These are phyloP conservation scores for Drosophila pandora DNA, from an alignment of 1,140 invertebrate genomes.

Conservation along the genomic window DNA sequence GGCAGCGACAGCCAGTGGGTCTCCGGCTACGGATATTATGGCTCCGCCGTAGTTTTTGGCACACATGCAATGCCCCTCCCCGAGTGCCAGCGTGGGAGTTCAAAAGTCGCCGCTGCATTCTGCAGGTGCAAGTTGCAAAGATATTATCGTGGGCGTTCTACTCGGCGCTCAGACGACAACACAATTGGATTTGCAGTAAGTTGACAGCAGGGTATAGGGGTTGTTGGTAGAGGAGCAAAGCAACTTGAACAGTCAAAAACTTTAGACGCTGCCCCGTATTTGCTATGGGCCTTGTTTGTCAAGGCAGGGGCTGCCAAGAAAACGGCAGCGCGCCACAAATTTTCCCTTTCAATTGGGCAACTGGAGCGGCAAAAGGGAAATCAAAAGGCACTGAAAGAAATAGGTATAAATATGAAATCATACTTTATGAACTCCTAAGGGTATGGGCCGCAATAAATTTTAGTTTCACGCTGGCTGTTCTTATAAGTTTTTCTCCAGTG, in stretches of 20 bases:
- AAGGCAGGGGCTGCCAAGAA: slow-evolving; percentile 69
- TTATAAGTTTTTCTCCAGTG: not conserved
- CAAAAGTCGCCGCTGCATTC: slow-evolving; percentile 46
- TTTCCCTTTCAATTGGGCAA: slow-evolving; percentile 70
- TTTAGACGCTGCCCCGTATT: slow-evolving; percentile 40
- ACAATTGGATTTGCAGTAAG: slow-evolving; percentile 45
- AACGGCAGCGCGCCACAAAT: slow-evolving; percentile 60
- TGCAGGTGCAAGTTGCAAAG: slow-evolving; percentile 59
- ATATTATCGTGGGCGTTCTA: slow-evolving; percentile 54
- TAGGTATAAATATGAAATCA: not conserved
- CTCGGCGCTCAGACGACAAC: slow-evolving; percentile 44
- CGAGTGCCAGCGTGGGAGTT: slow-evolving; percentile 54
- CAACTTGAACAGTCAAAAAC: slow-evolving; percentile 62
- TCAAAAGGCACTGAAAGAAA: slow-evolving; percentile 16
- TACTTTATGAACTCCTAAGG: not conserved
- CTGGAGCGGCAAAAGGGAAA: slow-evolving; percentile 45
- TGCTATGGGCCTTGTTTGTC: slow-evolving; percentile 67
- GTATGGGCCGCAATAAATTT: no score
- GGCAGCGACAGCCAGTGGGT: slow-evolving; percentile 53
- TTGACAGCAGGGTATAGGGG: slow-evolving; percentile 3
- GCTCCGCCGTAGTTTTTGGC: slow-evolving; percentile 48
- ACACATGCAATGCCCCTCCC: slow-evolving; percentile 59
- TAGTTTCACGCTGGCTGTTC: no score
- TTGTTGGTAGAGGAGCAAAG: not conserved
- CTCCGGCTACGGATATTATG: slow-evolving; percentile 43